phyloP scores from a whole-genome alignment of 2,113 vertebrate genomes.

The Callithrix jacchus region DNA sequence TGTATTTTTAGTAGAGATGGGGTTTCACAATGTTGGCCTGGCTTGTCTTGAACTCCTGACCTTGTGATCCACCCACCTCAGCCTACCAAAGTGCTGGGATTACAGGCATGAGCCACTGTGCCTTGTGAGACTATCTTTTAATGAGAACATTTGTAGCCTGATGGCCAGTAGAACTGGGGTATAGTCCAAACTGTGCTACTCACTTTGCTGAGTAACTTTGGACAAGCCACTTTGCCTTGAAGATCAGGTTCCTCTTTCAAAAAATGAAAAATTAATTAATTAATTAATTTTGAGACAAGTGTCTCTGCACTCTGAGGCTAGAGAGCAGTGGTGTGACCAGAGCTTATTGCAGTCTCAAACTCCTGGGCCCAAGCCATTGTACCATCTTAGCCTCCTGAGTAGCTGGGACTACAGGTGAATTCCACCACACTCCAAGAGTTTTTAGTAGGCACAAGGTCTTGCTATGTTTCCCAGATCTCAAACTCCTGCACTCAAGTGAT shows the following conservation, averaged over 20 bases:
- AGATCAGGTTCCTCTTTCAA: background rate
- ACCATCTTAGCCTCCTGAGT: no score
- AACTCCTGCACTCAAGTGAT: no score
- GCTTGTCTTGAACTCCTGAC: background rate
- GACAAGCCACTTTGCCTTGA: background rate
- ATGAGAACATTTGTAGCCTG: background rate
- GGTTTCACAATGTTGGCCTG: background rate
- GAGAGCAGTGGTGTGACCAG: no score
- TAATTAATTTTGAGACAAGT: no score
- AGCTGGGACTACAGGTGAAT: no score
- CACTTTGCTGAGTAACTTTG: background rate
- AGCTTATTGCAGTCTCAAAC: no score
- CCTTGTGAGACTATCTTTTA: background rate
- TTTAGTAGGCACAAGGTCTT: no score
- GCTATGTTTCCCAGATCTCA: no score
- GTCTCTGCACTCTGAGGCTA: no score
- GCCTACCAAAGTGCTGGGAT: background rate
- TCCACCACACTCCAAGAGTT: no score
- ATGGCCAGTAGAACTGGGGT: background rate
- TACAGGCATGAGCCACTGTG: background rate
- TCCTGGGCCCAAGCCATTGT: no score
- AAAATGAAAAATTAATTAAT: constrained; percentile 3
- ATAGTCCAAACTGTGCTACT: background rate
- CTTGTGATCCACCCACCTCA: fast-evolving
- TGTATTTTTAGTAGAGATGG: background rate